These are phyloP conservation scores for Limonius californicus DNA, from an alignment of 1,140 invertebrate species.

Conservation along the genomic window DNA sequence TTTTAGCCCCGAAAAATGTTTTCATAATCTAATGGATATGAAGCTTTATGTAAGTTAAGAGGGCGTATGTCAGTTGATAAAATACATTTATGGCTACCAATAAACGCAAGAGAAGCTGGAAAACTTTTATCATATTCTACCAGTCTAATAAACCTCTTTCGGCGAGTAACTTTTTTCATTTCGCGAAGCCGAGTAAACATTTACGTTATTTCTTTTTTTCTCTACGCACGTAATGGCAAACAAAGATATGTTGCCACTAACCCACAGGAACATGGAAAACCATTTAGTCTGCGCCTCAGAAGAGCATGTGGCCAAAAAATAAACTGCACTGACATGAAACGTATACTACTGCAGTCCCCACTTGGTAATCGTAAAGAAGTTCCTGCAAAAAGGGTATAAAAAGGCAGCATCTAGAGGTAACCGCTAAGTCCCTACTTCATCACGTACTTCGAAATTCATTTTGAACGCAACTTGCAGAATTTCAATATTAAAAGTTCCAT, in stretches of 20 bases:
- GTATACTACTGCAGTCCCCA: background rate
- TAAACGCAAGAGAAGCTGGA: slow-evolving; percentile 2
- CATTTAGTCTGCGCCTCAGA: slow-evolving; percentile 17
- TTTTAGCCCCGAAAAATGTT: too few species aligned
- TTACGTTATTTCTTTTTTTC: slow-evolving; percentile 20
- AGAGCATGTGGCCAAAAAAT: slow-evolving; percentile 9
- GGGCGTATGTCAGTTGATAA: background rate
- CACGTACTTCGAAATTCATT: background rate
- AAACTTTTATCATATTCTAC: slow-evolving; percentile 14
- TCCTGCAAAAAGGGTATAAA: background rate
- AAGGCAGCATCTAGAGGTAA: too few species aligned
- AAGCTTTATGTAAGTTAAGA: too few species aligned
- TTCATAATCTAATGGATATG: too few species aligned
- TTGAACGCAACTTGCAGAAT: background rate
- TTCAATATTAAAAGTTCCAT: background rate
- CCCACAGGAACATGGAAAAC: slow-evolving; percentile 22
- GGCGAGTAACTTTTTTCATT: slow-evolving; percentile 15
- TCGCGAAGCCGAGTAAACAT: slow-evolving; percentile 11
- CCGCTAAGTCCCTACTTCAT: background rate
- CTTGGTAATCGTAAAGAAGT: background rate
- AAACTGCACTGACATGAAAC: slow-evolving; percentile 5
- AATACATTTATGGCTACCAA: slow-evolving; percentile 11
- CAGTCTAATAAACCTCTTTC: slow-evolving; percentile 15
- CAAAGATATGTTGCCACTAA: slow-evolving; percentile 26
- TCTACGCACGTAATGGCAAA: slow-evolving; percentile 20